Conservation (phyloP, 1,140 invertebrate species). For the Hylaeus volcanicus region DNA sequence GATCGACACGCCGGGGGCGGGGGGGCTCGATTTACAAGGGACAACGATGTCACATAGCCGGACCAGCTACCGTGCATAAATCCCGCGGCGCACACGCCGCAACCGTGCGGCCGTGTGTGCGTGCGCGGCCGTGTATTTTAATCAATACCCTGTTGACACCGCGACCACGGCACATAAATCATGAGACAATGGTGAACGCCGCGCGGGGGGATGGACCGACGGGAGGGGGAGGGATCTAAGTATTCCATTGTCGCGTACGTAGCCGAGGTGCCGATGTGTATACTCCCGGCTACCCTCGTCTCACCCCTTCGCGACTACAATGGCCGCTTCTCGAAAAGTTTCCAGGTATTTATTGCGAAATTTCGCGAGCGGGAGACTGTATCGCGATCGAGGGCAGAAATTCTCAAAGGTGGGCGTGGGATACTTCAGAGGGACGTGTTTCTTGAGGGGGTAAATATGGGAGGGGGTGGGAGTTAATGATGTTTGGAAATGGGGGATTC, state of each 20-base stretch:
- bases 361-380: slow-evolving; percentile 34
- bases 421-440: too few relatives aligned
- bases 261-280: slow-evolving; percentile 30
- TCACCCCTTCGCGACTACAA: slow-evolving; percentile 21
- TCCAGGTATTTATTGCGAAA: slow-evolving; percentile 44
- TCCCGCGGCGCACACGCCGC: slow-evolving; percentile 24
- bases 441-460: too few relatives aligned
- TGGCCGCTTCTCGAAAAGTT: slow-evolving; percentile 35
- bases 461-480: too few relatives aligned
- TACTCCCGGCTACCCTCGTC: slow-evolving; percentile 4
- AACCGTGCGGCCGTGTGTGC: not conserved
- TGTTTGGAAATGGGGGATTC: too few relatives aligned
- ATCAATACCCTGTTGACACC: slow-evolving; percentile 69
- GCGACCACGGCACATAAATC: slow-evolving; percentile 70
- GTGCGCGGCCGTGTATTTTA: slow-evolving; percentile 61
- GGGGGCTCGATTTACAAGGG: slow-evolving; percentile 58
- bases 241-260: slow-evolving; percentile 69
- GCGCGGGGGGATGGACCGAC: slow-evolving; percentile 40
- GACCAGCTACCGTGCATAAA: not conserved
- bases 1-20: slow-evolving; percentile 18
- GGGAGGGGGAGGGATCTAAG: slow-evolving; percentile 66
- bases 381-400: not conserved
- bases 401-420: too few relatives aligned
- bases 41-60: slow-evolving; percentile 50
- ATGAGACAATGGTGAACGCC: slow-evolving; percentile 70